These are phyloP conservation scores for Hippoglossus stenolepis DNA, from an alignment of 2,113 vertebrate species.

Conservation along the genomic window DNA sequence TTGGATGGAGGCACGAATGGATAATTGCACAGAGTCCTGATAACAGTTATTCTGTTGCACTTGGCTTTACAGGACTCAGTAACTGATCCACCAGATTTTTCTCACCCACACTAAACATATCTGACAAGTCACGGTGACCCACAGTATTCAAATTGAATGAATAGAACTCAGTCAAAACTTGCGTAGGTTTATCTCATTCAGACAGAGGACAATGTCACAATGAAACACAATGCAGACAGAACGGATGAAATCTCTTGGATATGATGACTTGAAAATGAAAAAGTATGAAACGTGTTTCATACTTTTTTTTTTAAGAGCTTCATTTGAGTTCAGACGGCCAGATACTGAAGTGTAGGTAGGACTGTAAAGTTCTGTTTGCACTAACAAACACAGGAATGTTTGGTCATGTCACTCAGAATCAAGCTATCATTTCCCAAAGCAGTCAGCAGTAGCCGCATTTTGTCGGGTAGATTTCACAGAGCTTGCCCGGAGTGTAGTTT, in stretches of 20 bases:
- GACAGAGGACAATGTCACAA: not conserved
- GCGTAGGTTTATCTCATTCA: not conserved
- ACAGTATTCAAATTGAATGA: not conserved
- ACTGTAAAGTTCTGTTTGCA: not conserved
- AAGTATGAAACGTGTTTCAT: not conserved
- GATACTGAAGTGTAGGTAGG: not conserved
- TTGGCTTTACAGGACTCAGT: not conserved
- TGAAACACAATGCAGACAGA: not conserved
- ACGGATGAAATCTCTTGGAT: not conserved
- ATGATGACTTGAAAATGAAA: not conserved
- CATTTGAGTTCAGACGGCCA: not conserved
- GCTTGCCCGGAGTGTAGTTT: constrained; percentile 43
- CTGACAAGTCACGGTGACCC: not conserved
- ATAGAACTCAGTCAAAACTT: not conserved
- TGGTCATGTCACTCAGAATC: not conserved
- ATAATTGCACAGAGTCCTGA: not conserved
- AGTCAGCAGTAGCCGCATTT: not conserved
- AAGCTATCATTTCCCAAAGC: not conserved
- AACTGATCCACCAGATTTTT: not conserved
- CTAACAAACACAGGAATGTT: not conserved
- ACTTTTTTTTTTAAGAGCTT: not conserved
- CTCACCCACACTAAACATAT: not conserved
- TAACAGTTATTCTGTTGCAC: not conserved
- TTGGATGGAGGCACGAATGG: not conserved
- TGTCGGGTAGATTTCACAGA: constrained; percentile 40